phyloP scores from a whole-genome alignment of 1,140 invertebrate genomes.

The Ptiloglossa arizonensis region DNA sequence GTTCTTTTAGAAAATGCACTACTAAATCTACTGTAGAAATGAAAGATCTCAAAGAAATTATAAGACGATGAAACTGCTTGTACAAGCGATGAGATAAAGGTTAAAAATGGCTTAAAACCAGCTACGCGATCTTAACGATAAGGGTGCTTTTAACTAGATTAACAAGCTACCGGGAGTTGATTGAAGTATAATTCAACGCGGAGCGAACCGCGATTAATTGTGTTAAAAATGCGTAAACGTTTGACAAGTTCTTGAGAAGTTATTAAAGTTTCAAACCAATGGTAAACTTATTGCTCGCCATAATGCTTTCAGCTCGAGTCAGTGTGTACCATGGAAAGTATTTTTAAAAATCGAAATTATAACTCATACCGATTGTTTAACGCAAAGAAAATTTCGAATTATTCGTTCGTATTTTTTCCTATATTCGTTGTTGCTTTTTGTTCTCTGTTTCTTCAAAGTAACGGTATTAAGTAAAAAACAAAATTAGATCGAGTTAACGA shows the following conservation, averaged over 20 bases:
- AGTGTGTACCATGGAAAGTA: neutral
- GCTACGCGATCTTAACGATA: neutral
- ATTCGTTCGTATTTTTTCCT: too few relatives aligned
- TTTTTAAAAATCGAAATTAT: too few relatives aligned
- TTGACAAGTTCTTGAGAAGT: constrained; percentile 8
- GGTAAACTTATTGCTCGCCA: neutral
- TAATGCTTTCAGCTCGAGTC: neutral
- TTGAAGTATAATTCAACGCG: neutral
- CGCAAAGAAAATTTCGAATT: too few relatives aligned
- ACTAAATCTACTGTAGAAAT: neutral
- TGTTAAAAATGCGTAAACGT: constrained; percentile 16
- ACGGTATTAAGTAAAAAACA: too few relatives aligned
- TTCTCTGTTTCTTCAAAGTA: too few relatives aligned
- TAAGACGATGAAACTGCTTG: neutral
- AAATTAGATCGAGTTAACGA: too few relatives aligned
- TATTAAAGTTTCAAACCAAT: neutral
- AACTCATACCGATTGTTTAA: neutral
- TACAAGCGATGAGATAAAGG: neutral
- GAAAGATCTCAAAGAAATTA: neutral
- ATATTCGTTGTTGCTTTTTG: too few relatives aligned
- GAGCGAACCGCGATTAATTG: neutral
- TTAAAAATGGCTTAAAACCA: neutral
- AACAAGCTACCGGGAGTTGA: neutral
- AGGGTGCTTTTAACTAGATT: constrained; percentile 5
- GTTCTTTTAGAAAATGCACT: too few relatives aligned